Percentiles rank a stretch among this genome's conserved stretches.
phyloP scores from a whole-genome alignment of 92 coral and sea anemone genomes.

The Porites cylindrica region DNA sequence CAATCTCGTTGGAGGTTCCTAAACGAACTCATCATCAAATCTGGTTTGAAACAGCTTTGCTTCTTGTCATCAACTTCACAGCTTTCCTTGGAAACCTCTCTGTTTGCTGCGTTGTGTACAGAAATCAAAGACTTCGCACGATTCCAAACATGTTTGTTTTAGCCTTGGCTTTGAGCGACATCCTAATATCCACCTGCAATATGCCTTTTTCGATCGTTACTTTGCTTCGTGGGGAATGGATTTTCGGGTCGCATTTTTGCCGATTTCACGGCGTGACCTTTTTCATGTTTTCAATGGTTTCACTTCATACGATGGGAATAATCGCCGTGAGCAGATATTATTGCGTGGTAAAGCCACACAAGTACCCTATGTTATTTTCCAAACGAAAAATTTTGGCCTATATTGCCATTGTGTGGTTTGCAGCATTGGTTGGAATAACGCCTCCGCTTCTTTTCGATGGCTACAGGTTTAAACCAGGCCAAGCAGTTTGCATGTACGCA shows the following conservation, averaged over 20 bases:
- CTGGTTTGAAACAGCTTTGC: constrained; percentile 52
- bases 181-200: constrained; percentile 63
- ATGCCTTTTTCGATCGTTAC: constrained; percentile 70
- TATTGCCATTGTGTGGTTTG: constrained; percentile 42
- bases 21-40: background rate
- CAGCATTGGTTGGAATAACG: constrained; percentile 50
- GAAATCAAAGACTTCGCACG: constrained; percentile 63
- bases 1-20: constrained; percentile 28
- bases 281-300: constrained; percentile 53
- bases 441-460: constrained; percentile 63
- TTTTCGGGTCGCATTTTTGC: constrained; percentile 38
- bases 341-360: constrained; percentile 31
- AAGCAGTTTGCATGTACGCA: constrained; percentile 74
- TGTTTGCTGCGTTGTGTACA: constrained; percentile 62
- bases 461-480: constrained; percentile 73
- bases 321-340: constrained; percentile 73
- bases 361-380: background rate
- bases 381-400: constrained; percentile 24
- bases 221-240: constrained; percentile 58
- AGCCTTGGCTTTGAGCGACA: constrained; percentile 72
- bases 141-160: constrained; percentile 65
- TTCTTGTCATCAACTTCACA: constrained; percentile 37
- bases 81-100: constrained; percentile 16
- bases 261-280: constrained; percentile 63
- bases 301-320: constrained; percentile 71